These are phyloP conservation scores for Galeruca laticollis DNA, from an alignment of 2,888 invertebrate species.

Conservation along the genomic window DNA sequence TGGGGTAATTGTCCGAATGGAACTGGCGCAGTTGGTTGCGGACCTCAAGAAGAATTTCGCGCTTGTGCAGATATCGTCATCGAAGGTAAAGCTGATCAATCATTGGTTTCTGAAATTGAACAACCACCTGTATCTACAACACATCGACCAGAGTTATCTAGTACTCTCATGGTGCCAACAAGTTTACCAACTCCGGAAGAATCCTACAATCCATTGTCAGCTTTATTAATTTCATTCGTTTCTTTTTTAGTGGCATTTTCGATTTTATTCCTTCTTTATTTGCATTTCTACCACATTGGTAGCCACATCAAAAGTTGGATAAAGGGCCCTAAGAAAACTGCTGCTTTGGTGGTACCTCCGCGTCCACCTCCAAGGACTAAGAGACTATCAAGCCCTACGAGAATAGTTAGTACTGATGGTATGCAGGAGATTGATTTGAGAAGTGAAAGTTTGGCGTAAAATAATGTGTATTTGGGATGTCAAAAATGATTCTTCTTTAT, in stretches of 20 bases:
- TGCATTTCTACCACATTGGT: conserved; percentile 82
- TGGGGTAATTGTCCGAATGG: conserved; percentile 84
- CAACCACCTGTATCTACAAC: conserved; percentile 51
- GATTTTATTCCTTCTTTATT: conserved; percentile 76
- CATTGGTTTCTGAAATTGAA: conserved; percentile 63
- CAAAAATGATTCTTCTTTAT: too few relatives aligned
- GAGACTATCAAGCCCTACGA: conserved; percentile 44
- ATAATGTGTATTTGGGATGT: not conserved
- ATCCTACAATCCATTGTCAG: conserved; percentile 68
- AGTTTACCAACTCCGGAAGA: conserved; percentile 56
- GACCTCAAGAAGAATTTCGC: conserved; percentile 89
- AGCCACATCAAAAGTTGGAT: conserved; percentile 75
- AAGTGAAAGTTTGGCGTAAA: conserved; percentile 49
- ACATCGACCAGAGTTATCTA: conserved; percentile 52
- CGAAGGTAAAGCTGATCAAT: conserved; percentile 69
- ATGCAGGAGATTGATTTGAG: conserved; percentile 55
- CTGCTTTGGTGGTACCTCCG: conserved; percentile 18
- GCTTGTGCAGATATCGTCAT: conserved; percentile 87
- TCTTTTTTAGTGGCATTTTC: conserved; percentile 76
- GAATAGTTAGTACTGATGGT: conserved; percentile 22
- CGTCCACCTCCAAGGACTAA: conserved; percentile 61
- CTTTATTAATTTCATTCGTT: conserved; percentile 74
- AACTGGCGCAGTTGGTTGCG: conserved; percentile 85
- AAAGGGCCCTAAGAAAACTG: conserved; percentile 43
- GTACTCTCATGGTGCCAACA: conserved; percentile 60